Evolutionary conservation across 2,888 invertebrate species (phyloP).

Genomic region (Acanthosepion esculentum): DNA sequence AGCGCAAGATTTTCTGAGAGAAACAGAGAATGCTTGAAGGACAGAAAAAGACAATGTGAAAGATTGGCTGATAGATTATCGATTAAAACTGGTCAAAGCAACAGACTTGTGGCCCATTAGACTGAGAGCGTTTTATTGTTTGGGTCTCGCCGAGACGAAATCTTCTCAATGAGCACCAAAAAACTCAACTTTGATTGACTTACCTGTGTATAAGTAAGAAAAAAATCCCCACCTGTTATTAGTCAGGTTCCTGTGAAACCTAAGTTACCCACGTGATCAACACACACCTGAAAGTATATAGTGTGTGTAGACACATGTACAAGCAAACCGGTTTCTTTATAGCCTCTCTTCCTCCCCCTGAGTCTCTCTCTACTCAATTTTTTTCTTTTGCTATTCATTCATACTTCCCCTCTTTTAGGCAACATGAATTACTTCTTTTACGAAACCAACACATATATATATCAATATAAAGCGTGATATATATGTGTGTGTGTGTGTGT

Average conservation of each 20-base stretch:
- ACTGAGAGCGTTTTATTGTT: background rate
- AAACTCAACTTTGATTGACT: background rate
- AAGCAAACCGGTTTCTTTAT: background rate
- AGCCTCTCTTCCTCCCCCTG: background rate
- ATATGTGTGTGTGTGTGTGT: no score
- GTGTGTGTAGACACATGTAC: background rate
- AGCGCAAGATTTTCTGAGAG: no score
- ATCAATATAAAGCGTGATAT: no score
- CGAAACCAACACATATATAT: no score
- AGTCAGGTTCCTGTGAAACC: background rate
- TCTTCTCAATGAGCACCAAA: background rate
- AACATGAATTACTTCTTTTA: no score
- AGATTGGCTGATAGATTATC: no score
- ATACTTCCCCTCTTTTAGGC: no score
- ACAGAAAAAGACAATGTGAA: no score
- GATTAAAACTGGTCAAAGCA: no score
- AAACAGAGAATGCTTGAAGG: no score
- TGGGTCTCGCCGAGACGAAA: background rate
- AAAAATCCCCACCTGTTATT: background rate
- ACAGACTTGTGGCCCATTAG: no score
- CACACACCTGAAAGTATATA: background rate
- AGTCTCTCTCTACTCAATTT: background rate
- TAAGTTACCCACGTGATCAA: background rate
- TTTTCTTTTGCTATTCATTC: background rate
- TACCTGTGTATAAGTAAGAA: background rate